These are phyloP conservation scores for Leptinotarsa rubiginosa DNA, from an alignment of 2,888 invertebrate genomes.

Conservation along the genomic window DNA sequence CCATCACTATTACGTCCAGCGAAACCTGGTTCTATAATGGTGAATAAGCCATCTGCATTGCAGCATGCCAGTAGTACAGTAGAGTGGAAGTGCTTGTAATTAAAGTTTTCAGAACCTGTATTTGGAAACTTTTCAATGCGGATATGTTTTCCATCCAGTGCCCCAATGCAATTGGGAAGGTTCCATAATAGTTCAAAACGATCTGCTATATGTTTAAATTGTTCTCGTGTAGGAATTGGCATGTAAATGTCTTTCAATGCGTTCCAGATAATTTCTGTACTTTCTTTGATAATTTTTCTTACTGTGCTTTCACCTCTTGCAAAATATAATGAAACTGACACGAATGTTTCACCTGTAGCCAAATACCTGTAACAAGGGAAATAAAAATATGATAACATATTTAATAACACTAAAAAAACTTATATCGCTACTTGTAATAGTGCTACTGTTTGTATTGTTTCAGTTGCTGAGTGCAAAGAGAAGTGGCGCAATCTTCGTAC, in stretches of 20 bases:
- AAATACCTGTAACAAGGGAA: too few relatives aligned
- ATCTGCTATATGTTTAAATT: conserved; percentile 2
- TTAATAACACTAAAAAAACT: background rate
- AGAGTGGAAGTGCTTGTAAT: background rate
- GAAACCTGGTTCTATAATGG: too few relatives aligned
- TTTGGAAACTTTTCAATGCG: background rate
- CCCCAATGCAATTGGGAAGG: conserved; percentile 1
- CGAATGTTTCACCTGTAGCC: background rate
- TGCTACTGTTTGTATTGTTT: conserved; percentile 2
- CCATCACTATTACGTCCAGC: too few relatives aligned
- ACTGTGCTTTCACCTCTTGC: conserved; percentile 2
- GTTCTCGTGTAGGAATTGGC: conserved; percentile 5
- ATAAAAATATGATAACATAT: too few relatives aligned
- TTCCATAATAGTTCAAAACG: background rate
- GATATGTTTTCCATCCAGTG: background rate
- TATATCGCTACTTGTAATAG: background rate
- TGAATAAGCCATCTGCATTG: too few relatives aligned
- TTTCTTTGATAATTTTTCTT: background rate
- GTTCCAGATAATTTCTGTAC: background rate
- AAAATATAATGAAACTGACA: background rate
- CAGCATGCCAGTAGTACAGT: too few relatives aligned
- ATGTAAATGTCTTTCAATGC: background rate
- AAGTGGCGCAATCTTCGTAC: conserved; percentile 26
- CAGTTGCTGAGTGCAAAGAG: conserved; percentile 20
- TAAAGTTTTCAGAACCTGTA: background rate